Base-by-base conservation (phyloP, 2,113 vertebrate species). In the Sula dactylatra region DNA sequence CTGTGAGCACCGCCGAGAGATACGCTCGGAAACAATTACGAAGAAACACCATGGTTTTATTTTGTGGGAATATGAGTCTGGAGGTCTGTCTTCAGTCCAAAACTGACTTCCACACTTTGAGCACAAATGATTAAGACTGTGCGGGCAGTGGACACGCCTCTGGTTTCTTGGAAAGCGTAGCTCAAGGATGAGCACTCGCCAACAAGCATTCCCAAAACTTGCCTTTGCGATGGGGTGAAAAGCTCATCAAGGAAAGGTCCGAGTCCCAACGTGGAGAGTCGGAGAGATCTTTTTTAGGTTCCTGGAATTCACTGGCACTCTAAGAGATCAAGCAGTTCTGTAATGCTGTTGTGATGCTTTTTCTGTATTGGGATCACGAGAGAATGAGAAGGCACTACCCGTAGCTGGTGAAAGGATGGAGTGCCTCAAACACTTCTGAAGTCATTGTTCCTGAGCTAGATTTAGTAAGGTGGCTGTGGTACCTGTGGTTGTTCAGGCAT, bases 1-100 rank as follows among this genome's bases (percentile, higher is more conserved):
- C 67, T 31, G 29, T 4, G 47, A 31, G 6, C 6, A 0, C 6
- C 2, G 0, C 3, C n/a, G 56, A 26, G 13, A 45, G 64, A 12
- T 26, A 54, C n/a, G 1, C 17, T 36, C 6, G 79, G 94, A 72
- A 80, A 24, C 16, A n/a, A 47, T 47, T 25, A 6, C 1, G 5
- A 17, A 49, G 74, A 40, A 90, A 45, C 15, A 9, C 26, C 8
- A 5, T 40, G 26, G 16, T 6, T 81, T 89, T 70, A 13, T 70
- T 73, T 81, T 27, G 36, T 54, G 67, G 25, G 65, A 65, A 14
- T 13, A 61, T 36, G 13, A n/a, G 3, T 22, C 71, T 56, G 40
- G 58, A 73, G 72, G 58, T 69, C 76, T 69, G n/a, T 25, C 40
- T 42, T 32, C 25, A 18, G 9, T 77, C 50, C 31, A 36, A 52